Base-by-base conservation (phyloP, 1,140 invertebrate genomes). In the Drosophila setifemur region DNA sequence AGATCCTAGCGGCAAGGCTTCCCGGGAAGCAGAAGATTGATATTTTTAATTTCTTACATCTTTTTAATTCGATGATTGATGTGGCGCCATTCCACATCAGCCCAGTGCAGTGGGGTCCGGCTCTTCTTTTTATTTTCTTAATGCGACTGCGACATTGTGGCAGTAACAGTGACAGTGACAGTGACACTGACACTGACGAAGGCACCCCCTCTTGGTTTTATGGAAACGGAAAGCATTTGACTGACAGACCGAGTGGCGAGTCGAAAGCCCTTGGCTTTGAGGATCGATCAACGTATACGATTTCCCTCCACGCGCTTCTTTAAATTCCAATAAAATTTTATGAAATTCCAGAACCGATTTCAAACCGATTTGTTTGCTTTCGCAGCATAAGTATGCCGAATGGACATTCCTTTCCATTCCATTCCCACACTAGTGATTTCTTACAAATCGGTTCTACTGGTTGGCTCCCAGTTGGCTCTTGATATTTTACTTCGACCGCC, bases 41-140 rank as follows among this genome's bases (percentile, higher is more conserved):
- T 71, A 60, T 31, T 47, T 37, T 53, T 67, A 66, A 63, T 79
- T 53, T 31, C 58, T 58, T 55, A 44, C 61, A 50, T 37, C 42
- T 47, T 33, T 50, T 70, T 83, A 83, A 83, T 73, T 28, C 74
- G 66, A 79, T 85, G 81, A 85, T 85, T 73, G 81, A 85, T 85
- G 81, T 75, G 81, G 81, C 81, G 81, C 81, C 81, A 60, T 73
- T 66, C 39, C 47, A 47, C 64, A 29, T 53, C 47, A 49, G 31
- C 21, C 9, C 55, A 66, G 50, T 66, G 58, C 47, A 58, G 9
- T 16, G 18, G 45, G 29, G 12, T 4, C 21, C 26, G 18, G 57
- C 5, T 37, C 25, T 28, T 31, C 18, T 0, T 19, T 25, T 11
- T 49, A 16, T 58, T 44, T 14, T 19, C 14, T 23, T 23, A 25